Evolutionary conservation across 2,113 vertebrate genomes (phyloP).

Genomic region (Laticauda colubrina): DNA sequence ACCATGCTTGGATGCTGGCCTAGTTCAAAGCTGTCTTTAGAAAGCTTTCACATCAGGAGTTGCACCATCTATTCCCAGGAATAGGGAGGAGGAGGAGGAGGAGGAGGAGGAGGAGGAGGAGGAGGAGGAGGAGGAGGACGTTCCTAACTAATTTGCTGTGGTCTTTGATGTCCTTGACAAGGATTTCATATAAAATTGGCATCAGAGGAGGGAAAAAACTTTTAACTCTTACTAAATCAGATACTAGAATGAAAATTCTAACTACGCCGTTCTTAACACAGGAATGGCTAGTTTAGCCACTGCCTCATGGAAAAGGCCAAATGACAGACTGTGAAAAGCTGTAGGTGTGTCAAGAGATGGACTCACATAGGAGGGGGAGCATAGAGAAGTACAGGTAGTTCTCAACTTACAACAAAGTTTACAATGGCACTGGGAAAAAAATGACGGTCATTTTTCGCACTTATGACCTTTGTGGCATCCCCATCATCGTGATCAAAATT

Average conservation of each 20-base stretch:
- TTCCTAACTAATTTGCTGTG: not conserved
- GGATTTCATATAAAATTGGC: not conserved
- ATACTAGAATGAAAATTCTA: not conserved
- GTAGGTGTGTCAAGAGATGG: not conserved
- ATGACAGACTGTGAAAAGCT: no score
- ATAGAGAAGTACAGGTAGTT: not conserved
- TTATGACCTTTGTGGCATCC: no score
- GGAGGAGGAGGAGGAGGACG: not conserved
- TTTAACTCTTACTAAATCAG: not conserved
- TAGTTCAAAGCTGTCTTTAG: no score
- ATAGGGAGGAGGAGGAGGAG: not conserved
- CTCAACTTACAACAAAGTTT: no score
- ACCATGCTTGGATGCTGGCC: not conserved
- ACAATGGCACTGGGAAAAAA: no score
- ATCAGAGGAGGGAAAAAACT: rapidly evolving
- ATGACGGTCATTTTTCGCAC: no score
- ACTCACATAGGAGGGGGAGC: not conserved
- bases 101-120: not conserved
- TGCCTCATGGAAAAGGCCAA: not conserved
- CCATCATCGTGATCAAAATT: no score
- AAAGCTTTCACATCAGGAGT: no score
- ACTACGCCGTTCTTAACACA: not conserved
- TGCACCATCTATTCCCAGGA: no score
- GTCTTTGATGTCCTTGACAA: not conserved
- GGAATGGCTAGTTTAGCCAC: not conserved